Evolutionary conservation across 2,113 vertebrate genomes (phyloP).

Genomic region (Talpa occidentalis): DNA sequence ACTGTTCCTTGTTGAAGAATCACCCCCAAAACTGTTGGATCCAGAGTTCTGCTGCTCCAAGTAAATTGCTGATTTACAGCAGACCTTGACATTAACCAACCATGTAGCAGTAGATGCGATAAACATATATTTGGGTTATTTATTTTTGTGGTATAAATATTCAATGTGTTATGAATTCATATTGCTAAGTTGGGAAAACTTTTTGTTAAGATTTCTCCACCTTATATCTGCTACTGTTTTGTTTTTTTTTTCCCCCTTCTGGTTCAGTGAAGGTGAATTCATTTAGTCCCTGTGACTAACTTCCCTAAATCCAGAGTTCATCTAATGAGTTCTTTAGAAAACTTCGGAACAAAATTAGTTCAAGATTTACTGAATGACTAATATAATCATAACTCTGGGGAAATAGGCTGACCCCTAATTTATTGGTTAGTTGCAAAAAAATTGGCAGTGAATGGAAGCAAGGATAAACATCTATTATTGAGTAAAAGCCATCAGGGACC

Average conservation of each 20-base stretch:
- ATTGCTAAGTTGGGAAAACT: neutral
- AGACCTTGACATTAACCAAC: neutral
- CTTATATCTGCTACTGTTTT: constrained; percentile 4
- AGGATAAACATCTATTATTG: constrained; percentile 55
- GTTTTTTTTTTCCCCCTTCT: neutral
- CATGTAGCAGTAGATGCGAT: neutral
- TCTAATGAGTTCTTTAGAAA: constrained; percentile 73
- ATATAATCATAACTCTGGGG: constrained; percentile 58
- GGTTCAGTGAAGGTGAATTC: constrained; percentile 53
- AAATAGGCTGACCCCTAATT: constrained; percentile 31
- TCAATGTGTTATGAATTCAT: neutral
- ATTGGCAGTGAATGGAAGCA: constrained; percentile 31
- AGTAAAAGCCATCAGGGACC: neutral
- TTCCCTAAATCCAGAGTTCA: constrained; percentile 63
- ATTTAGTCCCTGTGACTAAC: constrained; percentile 62
- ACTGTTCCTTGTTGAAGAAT: neutral
- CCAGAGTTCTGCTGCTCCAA: neutral
- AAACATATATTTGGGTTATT: neutral
- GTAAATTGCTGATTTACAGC: neutral
- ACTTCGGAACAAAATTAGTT: constrained; percentile 67
- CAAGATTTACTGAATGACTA: constrained; percentile 59
- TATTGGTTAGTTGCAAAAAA: constrained; percentile 60
- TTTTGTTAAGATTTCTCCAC: constrained; percentile 34
- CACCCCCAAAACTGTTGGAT: neutral
- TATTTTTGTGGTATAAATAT: neutral